phyloP scores from a whole-genome alignment of 2,113 vertebrate species.

The Cheilinus undulatus region DNA sequence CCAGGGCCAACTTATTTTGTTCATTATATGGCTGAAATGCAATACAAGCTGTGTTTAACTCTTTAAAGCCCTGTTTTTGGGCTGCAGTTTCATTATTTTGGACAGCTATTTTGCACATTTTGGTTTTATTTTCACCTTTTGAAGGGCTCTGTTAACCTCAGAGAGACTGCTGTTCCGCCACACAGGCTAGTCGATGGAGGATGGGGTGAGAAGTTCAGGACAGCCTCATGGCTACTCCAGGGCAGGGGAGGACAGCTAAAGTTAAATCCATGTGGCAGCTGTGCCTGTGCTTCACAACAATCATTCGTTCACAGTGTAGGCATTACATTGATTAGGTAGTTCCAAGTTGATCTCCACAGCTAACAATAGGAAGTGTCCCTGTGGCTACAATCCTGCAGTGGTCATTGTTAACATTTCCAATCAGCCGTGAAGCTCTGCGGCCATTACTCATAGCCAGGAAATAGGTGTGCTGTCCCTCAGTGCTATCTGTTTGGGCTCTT shows the following conservation, averaged over 20 bases:
- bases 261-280: conserved; percentile 33
- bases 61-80: neutral
- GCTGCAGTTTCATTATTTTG: neutral
- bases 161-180: conserved; percentile 34
- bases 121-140: conserved; percentile 5
- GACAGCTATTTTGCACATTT: neutral
- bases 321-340: conserved; percentile 36
- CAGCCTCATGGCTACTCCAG: conserved; percentile 7
- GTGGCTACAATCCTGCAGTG: conserved; percentile 16
- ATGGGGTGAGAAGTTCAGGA: conserved; percentile 47
- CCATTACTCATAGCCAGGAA: conserved; percentile 17
- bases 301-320: conserved; percentile 39
- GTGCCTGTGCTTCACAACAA: conserved; percentile 15
- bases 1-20: neutral
- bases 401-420: conserved; percentile 27
- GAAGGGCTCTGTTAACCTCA: conserved; percentile 35
- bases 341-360: conserved; percentile 16
- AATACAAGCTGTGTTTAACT: neutral
- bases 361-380: conserved; percentile 35
- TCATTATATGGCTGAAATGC: neutral
- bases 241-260: conserved; percentile 24
- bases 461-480: neutral
- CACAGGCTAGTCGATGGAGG: conserved; percentile 1
- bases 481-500: neutral
- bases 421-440: conserved; percentile 18